Evolutionary conservation across 2,888 invertebrate genomes (phyloP).

Genomic region (Parnassius apollo): DNA sequence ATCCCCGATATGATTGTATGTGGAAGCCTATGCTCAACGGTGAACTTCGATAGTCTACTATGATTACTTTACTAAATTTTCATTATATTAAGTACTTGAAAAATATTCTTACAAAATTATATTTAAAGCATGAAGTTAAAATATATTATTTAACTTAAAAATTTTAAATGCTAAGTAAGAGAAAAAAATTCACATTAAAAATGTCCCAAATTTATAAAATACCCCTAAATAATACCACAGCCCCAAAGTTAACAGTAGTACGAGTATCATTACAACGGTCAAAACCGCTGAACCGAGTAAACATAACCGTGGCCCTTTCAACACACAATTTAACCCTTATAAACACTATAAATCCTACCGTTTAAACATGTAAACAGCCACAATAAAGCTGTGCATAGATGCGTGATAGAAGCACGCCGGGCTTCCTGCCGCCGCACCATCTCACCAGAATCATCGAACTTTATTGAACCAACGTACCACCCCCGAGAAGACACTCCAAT

Average conservation of each 20-base stretch:
- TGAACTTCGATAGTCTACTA: accelerated
- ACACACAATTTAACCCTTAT: slow-evolving; percentile 48
- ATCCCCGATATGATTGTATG: too few relatives aligned
- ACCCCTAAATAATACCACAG: background rate
- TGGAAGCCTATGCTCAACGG: too few relatives aligned
- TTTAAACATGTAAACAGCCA: slow-evolving; percentile 70
- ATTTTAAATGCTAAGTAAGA: too few relatives aligned
- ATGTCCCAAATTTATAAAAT: too few relatives aligned
- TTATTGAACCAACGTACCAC: slow-evolving; percentile 65
- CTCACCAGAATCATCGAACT: slow-evolving; percentile 60
- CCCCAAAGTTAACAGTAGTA: slow-evolving; percentile 4
- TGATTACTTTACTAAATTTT: too few relatives aligned
- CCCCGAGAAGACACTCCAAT: slow-evolving; percentile 41
- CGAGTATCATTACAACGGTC: slow-evolving; percentile 13
- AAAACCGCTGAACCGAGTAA: slow-evolving; percentile 6
- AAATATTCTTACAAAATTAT: too few relatives aligned
- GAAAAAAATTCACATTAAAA: too few relatives aligned
- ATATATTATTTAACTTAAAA: too few relatives aligned
- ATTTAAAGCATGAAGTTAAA: too few relatives aligned
- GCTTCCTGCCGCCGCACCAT: slow-evolving; percentile 67
- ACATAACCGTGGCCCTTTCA: slow-evolving; percentile 7
- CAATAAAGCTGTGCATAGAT: slow-evolving; percentile 59
- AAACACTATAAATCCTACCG: slow-evolving; percentile 57
- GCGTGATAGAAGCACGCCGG: slow-evolving; percentile 58
- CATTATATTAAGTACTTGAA: too few relatives aligned